Evolutionary conservation across 2,113 vertebrate species (phyloP).

Genomic region (Myrmophylax atrothorax): DNA sequence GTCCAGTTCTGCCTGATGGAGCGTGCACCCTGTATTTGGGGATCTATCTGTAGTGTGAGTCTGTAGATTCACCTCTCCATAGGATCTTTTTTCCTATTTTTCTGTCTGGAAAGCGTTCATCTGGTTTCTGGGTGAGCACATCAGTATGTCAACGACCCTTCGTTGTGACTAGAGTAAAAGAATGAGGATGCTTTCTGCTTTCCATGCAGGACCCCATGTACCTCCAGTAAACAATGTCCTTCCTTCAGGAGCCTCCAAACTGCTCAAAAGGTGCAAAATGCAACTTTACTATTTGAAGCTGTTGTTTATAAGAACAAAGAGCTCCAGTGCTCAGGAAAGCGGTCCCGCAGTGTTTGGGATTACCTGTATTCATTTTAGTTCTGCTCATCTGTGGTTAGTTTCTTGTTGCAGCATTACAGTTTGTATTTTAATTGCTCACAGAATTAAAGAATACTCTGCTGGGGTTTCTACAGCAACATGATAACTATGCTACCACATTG

Average conservation of each 20-base stretch:
- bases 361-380: neutral
- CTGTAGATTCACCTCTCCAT: neutral
- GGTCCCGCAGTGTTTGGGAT: neutral
- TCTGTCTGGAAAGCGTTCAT: neutral
- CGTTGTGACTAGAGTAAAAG: neutral
- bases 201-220: neutral
- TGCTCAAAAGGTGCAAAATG: neutral
- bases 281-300: neutral
- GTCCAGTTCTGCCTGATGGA: neutral
- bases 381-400: neutral
- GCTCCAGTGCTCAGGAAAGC: neutral
- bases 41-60: neutral
- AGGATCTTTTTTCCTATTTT: neutral
- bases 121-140: neutral
- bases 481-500: neutral
- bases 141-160: neutral
- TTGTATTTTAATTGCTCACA: neutral
- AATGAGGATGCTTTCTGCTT: neutral
- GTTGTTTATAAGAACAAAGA: neutral
- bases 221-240: neutral
- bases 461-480: neutral
- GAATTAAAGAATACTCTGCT: neutral
- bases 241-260: neutral
- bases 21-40: fast-evolving
- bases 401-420: neutral